Evolutionary conservation across 1,140 invertebrate genomes (phyloP).

Genomic region (Phymorhynchus buccinoides): DNA sequence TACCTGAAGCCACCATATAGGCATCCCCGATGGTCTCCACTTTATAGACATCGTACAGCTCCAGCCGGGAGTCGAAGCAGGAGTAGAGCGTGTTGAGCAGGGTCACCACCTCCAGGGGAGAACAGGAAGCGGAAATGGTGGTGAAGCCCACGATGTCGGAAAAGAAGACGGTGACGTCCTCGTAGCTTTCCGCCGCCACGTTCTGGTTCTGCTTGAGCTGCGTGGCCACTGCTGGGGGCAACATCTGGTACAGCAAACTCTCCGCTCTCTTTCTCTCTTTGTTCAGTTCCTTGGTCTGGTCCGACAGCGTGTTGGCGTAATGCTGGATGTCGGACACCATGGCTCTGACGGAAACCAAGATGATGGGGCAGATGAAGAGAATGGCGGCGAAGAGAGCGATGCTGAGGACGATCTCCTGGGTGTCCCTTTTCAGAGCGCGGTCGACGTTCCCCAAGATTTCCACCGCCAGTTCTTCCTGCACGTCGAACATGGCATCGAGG

Average conservation of each 20-base stretch:
- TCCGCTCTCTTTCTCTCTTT: slow-evolving; percentile 70
- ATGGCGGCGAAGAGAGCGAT: slow-evolving; percentile 56
- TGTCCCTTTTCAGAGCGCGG: slow-evolving; percentile 35
- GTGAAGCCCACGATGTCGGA: slow-evolving; percentile 89
- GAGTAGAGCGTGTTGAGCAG: slow-evolving; percentile 67
- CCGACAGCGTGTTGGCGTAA: slow-evolving; percentile 67
- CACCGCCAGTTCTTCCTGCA: slow-evolving; percentile 60
- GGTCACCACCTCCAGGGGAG: slow-evolving; percentile 84
- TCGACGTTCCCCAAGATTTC: slow-evolving; percentile 43
- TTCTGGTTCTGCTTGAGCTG: slow-evolving; percentile 71
- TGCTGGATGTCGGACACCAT: slow-evolving; percentile 68
- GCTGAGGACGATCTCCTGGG: slow-evolving; percentile 48
- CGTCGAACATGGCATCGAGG: slow-evolving; percentile 59
- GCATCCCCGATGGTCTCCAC: slow-evolving; percentile 71
- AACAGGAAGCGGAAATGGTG: slow-evolving; percentile 84
- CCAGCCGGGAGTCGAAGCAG: slow-evolving; percentile 63
- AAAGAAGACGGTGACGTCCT: slow-evolving; percentile 77
- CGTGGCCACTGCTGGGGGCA: slow-evolving; percentile 70
- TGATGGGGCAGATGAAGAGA: slow-evolving; percentile 62
- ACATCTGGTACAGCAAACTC: slow-evolving; percentile 70
- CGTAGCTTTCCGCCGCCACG: slow-evolving; percentile 72
- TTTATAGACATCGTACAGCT: slow-evolving; percentile 68
- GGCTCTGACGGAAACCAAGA: slow-evolving; percentile 61
- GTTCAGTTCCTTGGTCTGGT: slow-evolving; percentile 69
- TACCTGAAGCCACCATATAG: slow-evolving; percentile 71